Percentiles rank a stretch among this genome's conserved stretches.
These are phyloP conservation scores for Oikopleura dioica DNA, from an alignment of 23 tunicate species.

Conservation along the genomic window DNA sequence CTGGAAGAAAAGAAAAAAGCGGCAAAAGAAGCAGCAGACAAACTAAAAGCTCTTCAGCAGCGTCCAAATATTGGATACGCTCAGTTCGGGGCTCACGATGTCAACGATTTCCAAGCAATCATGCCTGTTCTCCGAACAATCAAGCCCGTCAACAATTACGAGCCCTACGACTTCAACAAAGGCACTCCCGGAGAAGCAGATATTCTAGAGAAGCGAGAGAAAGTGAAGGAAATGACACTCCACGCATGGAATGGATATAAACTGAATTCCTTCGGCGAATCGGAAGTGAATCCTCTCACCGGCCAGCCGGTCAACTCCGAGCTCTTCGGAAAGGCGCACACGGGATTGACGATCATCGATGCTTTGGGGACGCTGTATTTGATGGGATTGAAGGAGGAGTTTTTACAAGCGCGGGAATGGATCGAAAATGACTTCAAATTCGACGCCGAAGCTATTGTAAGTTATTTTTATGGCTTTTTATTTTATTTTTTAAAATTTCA, in stretches of 20 bases:
- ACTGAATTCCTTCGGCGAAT: neutral
- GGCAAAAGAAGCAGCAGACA: neutral
- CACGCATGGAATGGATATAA: neutral
- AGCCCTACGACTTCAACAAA: constrained; percentile 27
- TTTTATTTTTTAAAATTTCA: constrained; percentile 2
- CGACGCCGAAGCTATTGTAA: neutral
- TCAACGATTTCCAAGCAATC: neutral
- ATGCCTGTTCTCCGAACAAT: neutral
- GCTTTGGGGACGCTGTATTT: constrained; percentile 74
- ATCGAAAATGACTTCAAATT: constrained; percentile 12
- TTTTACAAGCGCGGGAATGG: constrained; percentile 46
- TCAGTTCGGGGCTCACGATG: too few species aligned
- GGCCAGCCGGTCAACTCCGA: neutral
- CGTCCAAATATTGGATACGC: too few species aligned
- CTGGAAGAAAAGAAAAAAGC: too few species aligned
- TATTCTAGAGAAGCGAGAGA: constrained; percentile 32
- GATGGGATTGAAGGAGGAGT: constrained; percentile 76
- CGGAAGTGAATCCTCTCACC: neutral
- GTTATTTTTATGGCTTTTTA: neutral
- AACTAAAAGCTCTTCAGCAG: neutral
- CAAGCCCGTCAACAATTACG: neutral
- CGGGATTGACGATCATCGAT: constrained; percentile 16
- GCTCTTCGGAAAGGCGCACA: neutral
- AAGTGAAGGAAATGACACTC: neutral
- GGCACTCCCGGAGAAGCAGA: constrained; percentile 57